A percentile compares a stretch with the other conserved stretches of the same genome.
Evolutionary conservation across 2,888 invertebrate genomes (phyloP).

Genomic region (Volucella bombylans): DNA sequence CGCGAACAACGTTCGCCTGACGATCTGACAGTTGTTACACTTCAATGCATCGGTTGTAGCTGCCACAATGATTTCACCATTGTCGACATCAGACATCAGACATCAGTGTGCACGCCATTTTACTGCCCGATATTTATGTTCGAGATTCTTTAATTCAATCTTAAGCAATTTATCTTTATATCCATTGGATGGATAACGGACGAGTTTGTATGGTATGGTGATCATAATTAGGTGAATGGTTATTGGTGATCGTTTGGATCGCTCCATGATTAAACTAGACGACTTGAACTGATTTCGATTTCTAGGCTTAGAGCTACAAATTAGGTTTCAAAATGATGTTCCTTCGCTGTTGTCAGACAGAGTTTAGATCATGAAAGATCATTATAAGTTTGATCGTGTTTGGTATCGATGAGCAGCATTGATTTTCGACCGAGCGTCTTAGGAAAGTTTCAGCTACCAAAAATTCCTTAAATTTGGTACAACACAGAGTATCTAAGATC

Average conservation of each 20-base stretch:
- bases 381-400: too few species aligned
- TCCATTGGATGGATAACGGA: conserved; percentile 57
- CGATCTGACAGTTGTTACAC: conserved; percentile 67
- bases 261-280: not conserved
- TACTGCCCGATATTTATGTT: conserved; percentile 47
- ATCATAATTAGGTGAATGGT: conserved; percentile 43
- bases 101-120: conserved; percentile 7
- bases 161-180: conserved; percentile 70
- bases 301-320: too few species aligned
- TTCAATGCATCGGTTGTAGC: conserved; percentile 51
- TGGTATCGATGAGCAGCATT: too few species aligned
- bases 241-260: not conserved
- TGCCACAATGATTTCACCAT: conserved; percentile 30
- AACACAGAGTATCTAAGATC: too few species aligned
- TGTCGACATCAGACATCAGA: conserved; percentile 8
- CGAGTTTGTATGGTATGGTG: conserved; percentile 22
- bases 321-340: too few species aligned
- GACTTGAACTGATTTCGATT: too few species aligned
- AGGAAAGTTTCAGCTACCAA: too few species aligned
- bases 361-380: too few species aligned
- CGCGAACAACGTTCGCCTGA: conserved; percentile 39
- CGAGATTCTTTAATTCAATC: conserved; percentile 68
- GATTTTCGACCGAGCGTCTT: too few species aligned
- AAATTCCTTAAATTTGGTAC: too few species aligned
- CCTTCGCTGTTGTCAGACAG: too few species aligned